Evolutionary conservation across 23 tunicate genomes (phyloP).

Genomic region (Styela clava): DNA sequence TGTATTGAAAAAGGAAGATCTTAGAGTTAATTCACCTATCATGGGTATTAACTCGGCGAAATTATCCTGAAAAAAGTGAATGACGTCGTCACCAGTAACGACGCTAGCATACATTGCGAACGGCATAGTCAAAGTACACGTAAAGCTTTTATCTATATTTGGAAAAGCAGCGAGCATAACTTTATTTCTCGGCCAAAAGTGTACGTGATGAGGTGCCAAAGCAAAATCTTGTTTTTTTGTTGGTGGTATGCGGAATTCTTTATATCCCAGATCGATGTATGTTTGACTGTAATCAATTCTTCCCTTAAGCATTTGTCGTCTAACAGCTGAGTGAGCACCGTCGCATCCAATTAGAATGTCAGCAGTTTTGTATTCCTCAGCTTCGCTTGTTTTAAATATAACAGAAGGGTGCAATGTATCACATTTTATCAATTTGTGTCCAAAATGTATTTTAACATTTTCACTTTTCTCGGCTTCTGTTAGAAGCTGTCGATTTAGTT

Average conservation of each 20-base stretch:
- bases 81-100: slow-evolving; percentile 38
- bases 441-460: slow-evolving; percentile 48
- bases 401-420: slow-evolving; percentile 28
- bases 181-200: slow-evolving; percentile 76
- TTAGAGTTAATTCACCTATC: slow-evolving; percentile 59
- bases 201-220: slow-evolving; percentile 48
- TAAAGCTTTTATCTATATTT: slow-evolving; percentile 62
- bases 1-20: slow-evolving; percentile 24
- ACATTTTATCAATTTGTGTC: slow-evolving; percentile 49
- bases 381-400: slow-evolving; percentile 36
- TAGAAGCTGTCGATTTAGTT: neutral
- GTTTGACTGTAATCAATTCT: slow-evolving; percentile 62
- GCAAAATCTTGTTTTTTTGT: slow-evolving; percentile 29
- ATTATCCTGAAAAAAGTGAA: slow-evolving; percentile 45
- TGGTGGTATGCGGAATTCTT: slow-evolving; percentile 66
- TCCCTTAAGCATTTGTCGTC: slow-evolving; percentile 55
- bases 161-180: slow-evolving; percentile 77
- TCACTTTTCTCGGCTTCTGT: slow-evolving; percentile 34
- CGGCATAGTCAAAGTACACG: slow-evolving; percentile 77
- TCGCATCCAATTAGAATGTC: slow-evolving; percentile 70
- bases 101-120: slow-evolving; percentile 35
- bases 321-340: slow-evolving; percentile 66
- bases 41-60: slow-evolving; percentile 50
- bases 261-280: slow-evolving; percentile 73
- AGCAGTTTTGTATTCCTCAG: slow-evolving; percentile 11